These are phyloP conservation scores for Hozukius guyotensis DNA, from an alignment of 2,797 vertebrate species.

Conservation along the genomic window DNA sequence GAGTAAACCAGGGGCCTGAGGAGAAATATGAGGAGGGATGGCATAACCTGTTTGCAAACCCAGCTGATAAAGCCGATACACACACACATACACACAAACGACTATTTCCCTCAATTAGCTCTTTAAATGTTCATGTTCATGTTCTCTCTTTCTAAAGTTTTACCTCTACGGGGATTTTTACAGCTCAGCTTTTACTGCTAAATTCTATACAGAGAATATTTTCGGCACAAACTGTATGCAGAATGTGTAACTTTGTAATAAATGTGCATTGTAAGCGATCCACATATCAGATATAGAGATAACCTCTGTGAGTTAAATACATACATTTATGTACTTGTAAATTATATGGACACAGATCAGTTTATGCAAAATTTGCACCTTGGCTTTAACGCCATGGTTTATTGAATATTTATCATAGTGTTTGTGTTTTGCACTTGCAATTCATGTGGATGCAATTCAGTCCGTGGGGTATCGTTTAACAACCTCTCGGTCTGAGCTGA, in stretches of 20 bases:
- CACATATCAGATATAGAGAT: neutral
- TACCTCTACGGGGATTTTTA: conserved; percentile 37
- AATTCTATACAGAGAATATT: neutral
- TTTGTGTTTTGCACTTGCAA: neutral
- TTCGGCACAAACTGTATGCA: neutral
- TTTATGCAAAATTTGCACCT: neutral
- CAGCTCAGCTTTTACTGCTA: neutral
- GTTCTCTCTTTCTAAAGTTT: conserved; percentile 65
- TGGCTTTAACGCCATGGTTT: neutral
- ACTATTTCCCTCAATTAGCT: conserved; percentile 45
- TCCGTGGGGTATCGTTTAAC: conserved; percentile 7
- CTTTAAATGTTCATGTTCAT: neutral
- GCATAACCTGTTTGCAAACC: conserved; percentile 69
- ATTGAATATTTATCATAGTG: neutral
- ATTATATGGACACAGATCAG: neutral
- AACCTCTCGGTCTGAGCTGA: conserved; percentile 43
- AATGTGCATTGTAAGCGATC: neutral
- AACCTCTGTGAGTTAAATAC: neutral
- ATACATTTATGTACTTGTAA: neutral
- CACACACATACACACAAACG: neutral
- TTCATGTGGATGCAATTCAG: neutral
- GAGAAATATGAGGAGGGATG: conserved; percentile 79
- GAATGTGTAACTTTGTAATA: neutral
- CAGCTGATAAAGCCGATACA: conserved; percentile 72
- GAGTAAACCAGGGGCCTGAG: conserved; percentile 69